Evolutionary conservation across 2,888 invertebrate species (phyloP).

Genomic region (Bursaphelenchus okinawaensis): DNA sequence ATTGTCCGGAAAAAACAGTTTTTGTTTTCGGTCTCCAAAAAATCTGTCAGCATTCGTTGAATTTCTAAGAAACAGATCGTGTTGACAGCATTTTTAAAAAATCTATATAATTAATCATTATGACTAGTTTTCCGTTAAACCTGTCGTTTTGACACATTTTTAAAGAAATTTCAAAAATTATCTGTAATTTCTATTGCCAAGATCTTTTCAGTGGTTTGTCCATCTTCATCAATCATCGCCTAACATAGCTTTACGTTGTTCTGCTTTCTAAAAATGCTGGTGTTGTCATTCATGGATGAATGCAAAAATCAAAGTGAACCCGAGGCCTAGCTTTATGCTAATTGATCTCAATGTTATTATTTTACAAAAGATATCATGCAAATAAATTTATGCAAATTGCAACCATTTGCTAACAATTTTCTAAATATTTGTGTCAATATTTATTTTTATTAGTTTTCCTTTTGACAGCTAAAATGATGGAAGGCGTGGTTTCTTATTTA

Average conservation of each 20-base stretch:
- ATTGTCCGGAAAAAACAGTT: too few species aligned
- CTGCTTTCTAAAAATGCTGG: not conserved
- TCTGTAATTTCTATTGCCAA: not conserved
- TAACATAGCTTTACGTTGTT: not conserved
- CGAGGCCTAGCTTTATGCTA: not conserved
- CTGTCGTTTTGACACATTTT: too few species aligned
- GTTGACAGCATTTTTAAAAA: too few species aligned
- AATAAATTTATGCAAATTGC: not conserved
- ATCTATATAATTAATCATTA: too few species aligned
- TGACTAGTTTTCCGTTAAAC: too few species aligned
- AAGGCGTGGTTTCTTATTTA: not conserved
- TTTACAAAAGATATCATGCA: not conserved
- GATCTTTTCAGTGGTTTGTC: slow-evolving; percentile 47
- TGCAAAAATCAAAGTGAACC: not conserved
- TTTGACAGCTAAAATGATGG: not conserved
- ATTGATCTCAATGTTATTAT: not conserved
- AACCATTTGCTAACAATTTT: not conserved
- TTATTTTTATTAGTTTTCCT: not conserved
- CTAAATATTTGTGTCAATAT: not conserved
- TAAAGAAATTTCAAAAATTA: too few species aligned
- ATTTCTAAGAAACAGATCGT: too few species aligned
- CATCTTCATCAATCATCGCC: slow-evolving; percentile 17
- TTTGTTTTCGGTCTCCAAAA: too few species aligned
- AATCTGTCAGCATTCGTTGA: too few species aligned
- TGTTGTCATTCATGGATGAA: not conserved